Conservation (phyloP, 2,888 invertebrate genomes). For the Didymodactylos carnosus region DNA sequence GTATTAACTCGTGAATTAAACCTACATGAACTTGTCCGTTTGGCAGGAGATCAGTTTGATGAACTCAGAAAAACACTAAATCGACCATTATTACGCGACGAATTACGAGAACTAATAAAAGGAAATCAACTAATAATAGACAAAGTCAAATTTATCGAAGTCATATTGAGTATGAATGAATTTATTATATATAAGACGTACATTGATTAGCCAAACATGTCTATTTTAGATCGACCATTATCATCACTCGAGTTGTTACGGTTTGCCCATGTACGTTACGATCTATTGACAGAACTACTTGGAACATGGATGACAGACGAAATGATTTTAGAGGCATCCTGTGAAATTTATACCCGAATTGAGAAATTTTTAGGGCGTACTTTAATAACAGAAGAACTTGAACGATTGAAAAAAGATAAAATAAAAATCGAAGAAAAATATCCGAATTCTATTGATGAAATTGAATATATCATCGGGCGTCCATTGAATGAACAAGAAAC, state of each 20-base stretch:
- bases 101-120: background rate
- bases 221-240: background rate
- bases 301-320: background rate
- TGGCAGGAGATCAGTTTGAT: background rate
- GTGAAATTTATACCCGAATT: background rate
- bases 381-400: background rate
- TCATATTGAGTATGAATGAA: no score
- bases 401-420: background rate
- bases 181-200: no score
- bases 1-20: background rate
- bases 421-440: background rate
- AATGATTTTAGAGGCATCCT: background rate
- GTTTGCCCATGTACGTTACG: background rate
- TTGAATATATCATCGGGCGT: background rate
- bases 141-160: no score
- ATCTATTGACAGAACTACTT: background rate
- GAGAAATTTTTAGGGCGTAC: background rate
- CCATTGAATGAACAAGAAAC: background rate
- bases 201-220: no score
- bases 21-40: background rate
- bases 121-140: background rate
- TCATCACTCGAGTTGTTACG: background rate
- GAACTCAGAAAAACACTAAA: background rate
- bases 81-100: background rate
- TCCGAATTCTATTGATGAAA: background rate